Evolutionary conservation across 2,113 vertebrate genomes (phyloP).

Genomic region (Opisthocomus hoazin): DNA sequence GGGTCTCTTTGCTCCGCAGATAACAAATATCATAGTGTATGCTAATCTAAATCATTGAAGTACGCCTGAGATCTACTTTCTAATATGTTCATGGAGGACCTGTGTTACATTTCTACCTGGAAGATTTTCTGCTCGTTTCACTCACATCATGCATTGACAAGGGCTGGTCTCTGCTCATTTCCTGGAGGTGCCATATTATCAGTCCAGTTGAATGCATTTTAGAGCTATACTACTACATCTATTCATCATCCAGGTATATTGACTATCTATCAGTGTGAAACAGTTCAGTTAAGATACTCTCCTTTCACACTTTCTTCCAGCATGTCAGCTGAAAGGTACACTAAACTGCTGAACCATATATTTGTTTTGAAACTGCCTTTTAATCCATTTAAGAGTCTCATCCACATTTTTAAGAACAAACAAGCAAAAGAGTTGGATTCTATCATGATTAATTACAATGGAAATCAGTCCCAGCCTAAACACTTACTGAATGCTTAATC

Average conservation of each 20-base stretch:
- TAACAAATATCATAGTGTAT: neutral
- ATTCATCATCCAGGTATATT: neutral
- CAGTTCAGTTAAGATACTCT: neutral
- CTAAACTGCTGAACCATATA: slow-evolving; percentile 2
- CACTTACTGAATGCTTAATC: slow-evolving; percentile 27
- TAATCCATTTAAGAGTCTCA: neutral
- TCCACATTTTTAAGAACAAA: slow-evolving; percentile 38
- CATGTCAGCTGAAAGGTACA: neutral
- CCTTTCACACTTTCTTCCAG: neutral
- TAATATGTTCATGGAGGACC: neutral
- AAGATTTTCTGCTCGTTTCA: neutral
- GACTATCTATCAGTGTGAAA: neutral
- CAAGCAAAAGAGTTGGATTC: slow-evolving; percentile 24
- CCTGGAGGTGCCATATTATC: neutral
- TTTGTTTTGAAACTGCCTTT: slow-evolving; percentile 37
- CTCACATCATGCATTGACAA: neutral
- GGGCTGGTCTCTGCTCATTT: neutral
- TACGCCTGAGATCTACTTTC: neutral
- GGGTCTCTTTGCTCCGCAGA: neutral
- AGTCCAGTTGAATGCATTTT: neutral
- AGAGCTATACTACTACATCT: neutral
- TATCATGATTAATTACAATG: slow-evolving; percentile 33
- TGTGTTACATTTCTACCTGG: neutral
- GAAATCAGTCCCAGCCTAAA: slow-evolving; percentile 45
- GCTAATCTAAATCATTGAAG: neutral